A percentile compares a stretch with the other conserved stretches of the same genome.
Evolutionary conservation across 2,113 vertebrate species (phyloP).

Genomic region (Macquaria ambigua): DNA sequence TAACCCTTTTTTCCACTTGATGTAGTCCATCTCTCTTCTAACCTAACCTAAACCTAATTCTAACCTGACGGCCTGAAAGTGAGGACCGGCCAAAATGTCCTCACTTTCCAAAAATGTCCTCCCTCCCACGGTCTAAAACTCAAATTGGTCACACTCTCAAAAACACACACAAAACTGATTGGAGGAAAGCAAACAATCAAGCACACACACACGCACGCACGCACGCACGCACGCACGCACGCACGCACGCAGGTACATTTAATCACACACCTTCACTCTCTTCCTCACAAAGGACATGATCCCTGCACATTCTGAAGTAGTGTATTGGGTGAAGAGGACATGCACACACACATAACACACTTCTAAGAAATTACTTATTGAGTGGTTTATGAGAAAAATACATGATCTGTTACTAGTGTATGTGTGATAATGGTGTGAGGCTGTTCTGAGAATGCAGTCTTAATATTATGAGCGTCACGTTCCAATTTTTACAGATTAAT

Average conservation of each 20-base stretch:
- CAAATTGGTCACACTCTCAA: too few relatives aligned
- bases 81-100: too few relatives aligned
- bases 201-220: not conserved
- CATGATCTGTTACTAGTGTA: not conserved
- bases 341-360: not conserved
- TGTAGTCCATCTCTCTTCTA: too few relatives aligned
- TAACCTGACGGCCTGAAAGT: too few relatives aligned
- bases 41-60: too few relatives aligned
- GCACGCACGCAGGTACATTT: not conserved
- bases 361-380: not conserved
- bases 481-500: conserved; percentile 14
- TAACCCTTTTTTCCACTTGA: too few relatives aligned
- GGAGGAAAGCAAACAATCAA: too few relatives aligned
- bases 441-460: conserved; percentile 12
- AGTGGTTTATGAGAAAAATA: not conserved
- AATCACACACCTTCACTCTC: not conserved
- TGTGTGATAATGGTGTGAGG: not conserved
- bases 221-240: too few relatives aligned
- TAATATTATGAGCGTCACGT: not conserved
- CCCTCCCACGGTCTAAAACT: too few relatives aligned
- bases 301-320: not conserved
- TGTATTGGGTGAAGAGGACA: not conserved
- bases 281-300: not conserved
- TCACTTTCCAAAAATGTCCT: too few relatives aligned
- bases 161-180: too few relatives aligned